Conservation (phyloP, 2,113 vertebrate species). For the Holacanthus passer region DNA sequence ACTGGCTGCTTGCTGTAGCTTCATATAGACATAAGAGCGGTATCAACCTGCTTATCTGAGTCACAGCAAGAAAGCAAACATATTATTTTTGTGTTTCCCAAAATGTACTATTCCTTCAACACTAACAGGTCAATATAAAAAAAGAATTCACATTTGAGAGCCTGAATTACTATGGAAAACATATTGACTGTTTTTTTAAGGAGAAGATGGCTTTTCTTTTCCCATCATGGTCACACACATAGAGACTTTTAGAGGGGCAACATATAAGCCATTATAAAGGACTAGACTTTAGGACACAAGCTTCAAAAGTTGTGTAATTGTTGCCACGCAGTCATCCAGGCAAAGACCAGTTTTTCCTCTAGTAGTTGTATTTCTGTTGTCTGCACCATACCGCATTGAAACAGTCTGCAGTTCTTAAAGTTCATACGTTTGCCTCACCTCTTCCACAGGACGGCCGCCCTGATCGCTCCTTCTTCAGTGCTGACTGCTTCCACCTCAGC, state of each 20-base stretch:
- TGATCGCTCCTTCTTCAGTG: conserved; percentile 89
- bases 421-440: not conserved
- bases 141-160: too few relatives aligned
- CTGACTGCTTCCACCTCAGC: conserved; percentile 93
- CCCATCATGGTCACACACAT: not conserved
- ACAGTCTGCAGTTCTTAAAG: not conserved
- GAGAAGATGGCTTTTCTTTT: not conserved
- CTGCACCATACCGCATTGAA: not conserved
- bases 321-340: not conserved
- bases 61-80: too few relatives aligned
- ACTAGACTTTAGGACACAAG: not conserved
- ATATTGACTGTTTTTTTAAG: not conserved
- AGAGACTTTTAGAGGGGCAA: not conserved
- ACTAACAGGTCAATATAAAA: too few relatives aligned
- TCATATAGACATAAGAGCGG: too few relatives aligned
- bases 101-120: too few relatives aligned
- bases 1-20: too few relatives aligned
- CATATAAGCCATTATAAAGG: too few relatives aligned
- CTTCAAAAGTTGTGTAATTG: not conserved
- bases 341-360: not conserved
- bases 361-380: not conserved
- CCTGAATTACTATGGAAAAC: too few relatives aligned
- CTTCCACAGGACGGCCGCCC: conserved; percentile 83
- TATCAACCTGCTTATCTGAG: too few relatives aligned
- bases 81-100: too few relatives aligned